phyloP scores from a whole-genome alignment of 2,113 vertebrate species.

The Echinops telfairi region DNA sequence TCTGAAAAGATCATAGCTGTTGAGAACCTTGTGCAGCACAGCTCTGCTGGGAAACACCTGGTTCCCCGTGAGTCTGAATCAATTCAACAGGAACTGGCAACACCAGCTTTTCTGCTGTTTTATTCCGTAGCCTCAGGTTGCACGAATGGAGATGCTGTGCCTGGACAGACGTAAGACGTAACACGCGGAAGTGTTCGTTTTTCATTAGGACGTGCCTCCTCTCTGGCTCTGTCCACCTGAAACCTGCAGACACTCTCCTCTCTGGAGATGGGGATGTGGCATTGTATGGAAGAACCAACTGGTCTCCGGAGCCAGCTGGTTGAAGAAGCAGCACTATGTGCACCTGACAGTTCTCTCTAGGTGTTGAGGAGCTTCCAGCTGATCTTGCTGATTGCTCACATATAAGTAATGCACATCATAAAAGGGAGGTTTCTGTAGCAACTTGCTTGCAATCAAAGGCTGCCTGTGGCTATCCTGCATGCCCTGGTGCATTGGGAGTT shows the following conservation, averaged over 20 bases:
- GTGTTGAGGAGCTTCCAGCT: constrained; percentile 73
- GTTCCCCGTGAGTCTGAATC: neutral
- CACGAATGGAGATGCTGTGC: neutral
- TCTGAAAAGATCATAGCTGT: neutral
- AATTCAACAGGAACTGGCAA: neutral
- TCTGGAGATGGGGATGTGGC: constrained; percentile 56
- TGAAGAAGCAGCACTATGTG: constrained; percentile 52
- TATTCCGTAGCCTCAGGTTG: neutral
- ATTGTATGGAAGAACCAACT: constrained; percentile 12
- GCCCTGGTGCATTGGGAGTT: constrained; percentile 59
- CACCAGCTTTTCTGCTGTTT: neutral
- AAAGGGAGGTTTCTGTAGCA: constrained; percentile 68
- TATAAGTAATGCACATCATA: constrained; percentile 69
- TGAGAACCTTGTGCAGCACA: neutral
- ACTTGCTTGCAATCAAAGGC: constrained; percentile 69
- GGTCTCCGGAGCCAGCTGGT: constrained; percentile 17
- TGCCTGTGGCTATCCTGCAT: constrained; percentile 60
- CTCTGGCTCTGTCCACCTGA: neutral
- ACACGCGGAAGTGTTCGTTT: neutral
- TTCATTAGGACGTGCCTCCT: neutral
- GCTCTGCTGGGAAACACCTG: neutral
- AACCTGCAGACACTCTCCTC: constrained; percentile 46
- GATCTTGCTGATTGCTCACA: constrained; percentile 76
- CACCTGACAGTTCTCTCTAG: constrained; percentile 39
- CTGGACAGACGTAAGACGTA: neutral